These are phyloP conservation scores for Dilophus febrilis DNA, from an alignment of 2,888 invertebrate species.

Conservation along the genomic window DNA sequence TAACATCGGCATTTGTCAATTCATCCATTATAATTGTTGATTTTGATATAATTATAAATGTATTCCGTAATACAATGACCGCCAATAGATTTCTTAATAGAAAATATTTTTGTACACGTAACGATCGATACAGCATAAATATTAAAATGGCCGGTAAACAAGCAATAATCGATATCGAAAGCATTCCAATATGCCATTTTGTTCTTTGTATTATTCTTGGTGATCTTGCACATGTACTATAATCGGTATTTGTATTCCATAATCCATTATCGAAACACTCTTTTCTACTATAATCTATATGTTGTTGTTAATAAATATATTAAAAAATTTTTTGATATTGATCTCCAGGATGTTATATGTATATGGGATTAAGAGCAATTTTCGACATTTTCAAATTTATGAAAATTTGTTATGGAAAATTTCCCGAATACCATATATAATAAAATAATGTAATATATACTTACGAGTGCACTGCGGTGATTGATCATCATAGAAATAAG, in stretches of 20 bases:
- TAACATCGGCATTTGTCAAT: conserved; percentile 28
- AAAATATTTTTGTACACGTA: conserved; percentile 35
- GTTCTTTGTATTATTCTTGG: conserved; percentile 35
- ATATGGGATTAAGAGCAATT: too few relatives aligned
- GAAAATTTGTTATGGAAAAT: too few relatives aligned
- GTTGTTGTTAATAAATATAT: too few relatives aligned
- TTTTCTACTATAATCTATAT: conserved; percentile 40
- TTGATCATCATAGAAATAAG: conserved; percentile 37
- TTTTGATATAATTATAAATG: conserved; percentile 38
- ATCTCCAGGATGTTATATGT: too few relatives aligned
- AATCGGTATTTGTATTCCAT: conserved; percentile 43
- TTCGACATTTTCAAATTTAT: too few relatives aligned
- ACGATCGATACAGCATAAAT: conserved; percentile 35
- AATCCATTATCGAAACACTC: conserved; percentile 34
- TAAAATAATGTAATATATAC: conserved; percentile 16
- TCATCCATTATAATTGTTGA: conserved; percentile 36
- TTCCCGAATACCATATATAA: not conserved
- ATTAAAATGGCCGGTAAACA: conserved; percentile 40
- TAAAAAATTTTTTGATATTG: too few relatives aligned
- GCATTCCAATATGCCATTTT: conserved; percentile 35
- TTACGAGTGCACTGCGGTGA: conserved; percentile 40
- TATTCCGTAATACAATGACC: conserved; percentile 38
- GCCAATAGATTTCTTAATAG: conserved; percentile 43
- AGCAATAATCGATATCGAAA: conserved; percentile 34
- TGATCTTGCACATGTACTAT: conserved; percentile 37